Percentiles rank a stretch among this genome's conserved stretches.
phyloP scores from a whole-genome alignment of 2,797 vertebrate species.

The Tokudaia muenninki region DNA sequence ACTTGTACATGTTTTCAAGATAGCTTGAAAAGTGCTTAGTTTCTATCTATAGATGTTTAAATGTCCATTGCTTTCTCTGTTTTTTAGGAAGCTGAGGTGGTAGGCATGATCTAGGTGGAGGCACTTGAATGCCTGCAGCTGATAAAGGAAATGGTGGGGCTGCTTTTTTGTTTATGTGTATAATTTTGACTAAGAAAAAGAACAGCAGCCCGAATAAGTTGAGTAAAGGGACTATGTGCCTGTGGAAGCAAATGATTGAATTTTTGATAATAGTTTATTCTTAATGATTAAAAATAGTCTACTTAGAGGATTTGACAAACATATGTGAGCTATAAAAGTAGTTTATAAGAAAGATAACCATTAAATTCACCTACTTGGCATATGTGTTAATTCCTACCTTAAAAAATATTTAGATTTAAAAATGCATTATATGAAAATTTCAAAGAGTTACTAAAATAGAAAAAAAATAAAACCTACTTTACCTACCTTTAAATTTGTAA shows the following conservation, averaged over 20 bases:
- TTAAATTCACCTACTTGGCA: not conserved
- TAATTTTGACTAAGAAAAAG: not conserved
- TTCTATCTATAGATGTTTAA: conserved; percentile 11
- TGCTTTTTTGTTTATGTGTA: not conserved
- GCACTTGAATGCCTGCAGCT: not conserved
- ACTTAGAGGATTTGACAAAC: not conserved
- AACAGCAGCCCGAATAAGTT: not conserved
- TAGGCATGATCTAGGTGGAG: too few species aligned
- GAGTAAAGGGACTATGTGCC: not conserved
- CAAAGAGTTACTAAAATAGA: not conserved
- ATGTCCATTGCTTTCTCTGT: not conserved
- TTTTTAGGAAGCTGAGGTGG: not conserved
- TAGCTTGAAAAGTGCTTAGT: not conserved
- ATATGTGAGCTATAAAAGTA: not conserved
- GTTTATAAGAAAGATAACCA: not conserved
- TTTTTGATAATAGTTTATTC: not conserved
- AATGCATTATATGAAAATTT: not conserved
- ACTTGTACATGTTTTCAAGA: not conserved
- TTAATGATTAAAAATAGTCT: not conserved
- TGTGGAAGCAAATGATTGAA: not conserved
- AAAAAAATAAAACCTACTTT: not conserved
- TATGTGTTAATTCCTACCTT: not conserved
- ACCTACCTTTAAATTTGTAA: not conserved
- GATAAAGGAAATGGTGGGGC: not conserved
- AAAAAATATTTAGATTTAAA: not conserved